Evolutionary conservation across 2,888 invertebrate species (phyloP), one percentile per base, ranked within the genome.

Genomic region (Lamproptera curius): DNA sequence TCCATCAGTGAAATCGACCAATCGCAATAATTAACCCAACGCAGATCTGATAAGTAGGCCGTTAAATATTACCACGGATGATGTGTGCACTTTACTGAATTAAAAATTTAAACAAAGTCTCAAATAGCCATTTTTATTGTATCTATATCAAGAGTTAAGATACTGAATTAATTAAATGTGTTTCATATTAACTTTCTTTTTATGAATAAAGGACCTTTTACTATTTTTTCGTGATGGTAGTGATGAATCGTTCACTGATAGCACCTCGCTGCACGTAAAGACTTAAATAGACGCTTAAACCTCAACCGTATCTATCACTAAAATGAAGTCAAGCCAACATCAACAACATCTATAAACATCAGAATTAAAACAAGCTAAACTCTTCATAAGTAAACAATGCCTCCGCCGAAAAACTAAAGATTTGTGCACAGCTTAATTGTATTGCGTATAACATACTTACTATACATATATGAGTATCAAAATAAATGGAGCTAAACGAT

Each of bases 381-480:
- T 41, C 28, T 17, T 41, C 36, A 36, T 17, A 17, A 16, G 26
- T 15, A 16, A 16, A 33, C 23, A 11, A 33, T 11, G 34, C 33
- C 23, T 15, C 34, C 11, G 10, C 31, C 42, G 39, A 46, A 13
- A 26, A 45, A 23, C 11, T 37, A 47, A 47, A 23, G 1, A 9
- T 31, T 15, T 17, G 46, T 46, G 39, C 40, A 40, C 20, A 46
- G 39, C 15, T 23, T 10, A 14, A 20, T n/a, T 17, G n/a, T 9
- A 6, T 20, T 37, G 14, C 11, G 31, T 49, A 39, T 28, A 51
- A 39, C 20, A 15, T 31, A 20, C 36, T 20, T 42, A 34, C 9
- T 16, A 16, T 28, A 20, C 28, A 42, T 36, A 51, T 44, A 45
- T 42, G 8, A 36, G 48, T 48, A 48, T 46, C 45, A 52, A 52